Base-by-base conservation (phyloP, 2,113 vertebrate genomes). In the Neodon shergylaensis region DNA sequence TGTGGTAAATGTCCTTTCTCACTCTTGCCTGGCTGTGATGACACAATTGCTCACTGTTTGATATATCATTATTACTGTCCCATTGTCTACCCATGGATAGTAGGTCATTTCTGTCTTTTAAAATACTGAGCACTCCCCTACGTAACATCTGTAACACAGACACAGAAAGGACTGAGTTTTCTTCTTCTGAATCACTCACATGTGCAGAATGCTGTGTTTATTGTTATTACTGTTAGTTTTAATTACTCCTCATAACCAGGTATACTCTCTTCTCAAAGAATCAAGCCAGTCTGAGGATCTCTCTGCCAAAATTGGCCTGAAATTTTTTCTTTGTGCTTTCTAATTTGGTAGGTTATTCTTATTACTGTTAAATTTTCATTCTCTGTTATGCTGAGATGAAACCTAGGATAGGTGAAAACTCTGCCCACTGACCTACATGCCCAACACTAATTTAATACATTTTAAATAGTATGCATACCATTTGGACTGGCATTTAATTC, bases 1-100 rank as follows among this genome's bases (percentile, higher is more conserved):
- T 88, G 85, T 95, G 77, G 65, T 92, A 52, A 94, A 61, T 94
- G 86, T 65, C 81, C 82, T 90, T 85, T 94, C n/a, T 91, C 31
- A 31, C 86, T 96, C 28, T 44, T 61, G 28, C 8, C 3, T n/a
- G 28, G 42, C 61, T 0, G 0, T 78, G 70, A 91, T 86, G 95
- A 88, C 85, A 90, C n/a, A 9, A 1, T 78, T 70, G 89, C 65
- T 31, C 54, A 39, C 0, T 2, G 42, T 92, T 85, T 81, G 92
- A 90, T 93, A 83, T 42, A 63, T 68, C 49, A 90, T 95, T 76
- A 96, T 93, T 84, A 84, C 79, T 79, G 81, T 86, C 79, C 74
- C 44, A 61, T 76, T 94, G 88, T 39, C 85, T 49, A 24, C 90
- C 33, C 26, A 58, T 88, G 65, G 19, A 42, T 76, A 52, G n/a